Conservation (phyloP, 2,797 vertebrate genomes). For the Luscinia megarhynchos region DNA sequence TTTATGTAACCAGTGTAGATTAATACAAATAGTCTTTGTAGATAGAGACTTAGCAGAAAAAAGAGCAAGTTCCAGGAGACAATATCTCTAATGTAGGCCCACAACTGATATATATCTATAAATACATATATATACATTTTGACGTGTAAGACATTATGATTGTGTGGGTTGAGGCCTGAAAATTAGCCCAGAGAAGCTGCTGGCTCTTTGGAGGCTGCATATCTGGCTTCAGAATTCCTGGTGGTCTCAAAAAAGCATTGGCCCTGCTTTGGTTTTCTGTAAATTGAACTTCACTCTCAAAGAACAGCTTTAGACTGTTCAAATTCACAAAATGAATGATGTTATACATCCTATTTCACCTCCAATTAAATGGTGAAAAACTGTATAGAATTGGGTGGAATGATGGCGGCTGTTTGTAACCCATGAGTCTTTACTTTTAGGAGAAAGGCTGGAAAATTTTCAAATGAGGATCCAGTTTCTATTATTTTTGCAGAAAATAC, state of each 20-base stretch:
- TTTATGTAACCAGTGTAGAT: neutral
- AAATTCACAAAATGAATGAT: neutral
- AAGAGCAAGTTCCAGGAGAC: neutral
- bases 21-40: neutral
- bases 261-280: neutral
- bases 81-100: neutral
- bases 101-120: neutral
- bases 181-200: neutral
- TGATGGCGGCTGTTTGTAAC: neutral
- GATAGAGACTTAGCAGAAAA: neutral
- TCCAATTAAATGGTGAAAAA: neutral
- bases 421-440: accelerated
- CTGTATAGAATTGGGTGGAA: neutral
- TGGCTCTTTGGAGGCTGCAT: neutral
- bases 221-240: neutral
- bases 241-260: neutral
- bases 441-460: neutral
- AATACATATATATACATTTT: neutral
- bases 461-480: neutral
- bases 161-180: neutral
- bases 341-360: neutral
- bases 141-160: neutral
- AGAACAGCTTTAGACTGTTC: neutral
- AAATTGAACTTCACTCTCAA: neutral
- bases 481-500: neutral